phyloP scores from a whole-genome alignment of 2,888 invertebrate genomes.

The Thera britannica region DNA sequence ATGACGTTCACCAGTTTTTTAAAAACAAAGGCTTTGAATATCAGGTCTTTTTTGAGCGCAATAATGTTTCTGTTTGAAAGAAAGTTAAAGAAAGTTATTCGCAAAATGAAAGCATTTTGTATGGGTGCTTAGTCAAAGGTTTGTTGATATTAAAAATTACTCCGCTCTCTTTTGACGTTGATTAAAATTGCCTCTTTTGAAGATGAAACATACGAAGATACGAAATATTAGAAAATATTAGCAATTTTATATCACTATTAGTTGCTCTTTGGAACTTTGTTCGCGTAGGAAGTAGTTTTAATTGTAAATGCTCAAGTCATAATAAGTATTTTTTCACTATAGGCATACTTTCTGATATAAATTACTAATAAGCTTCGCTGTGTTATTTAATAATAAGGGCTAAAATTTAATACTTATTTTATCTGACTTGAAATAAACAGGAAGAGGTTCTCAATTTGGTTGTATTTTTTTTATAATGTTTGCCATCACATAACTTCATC shows the following conservation, averaged over 20 bases:
- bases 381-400: no score
- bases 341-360: no score
- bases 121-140: slow-evolving; percentile 47
- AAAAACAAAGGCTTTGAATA: slow-evolving; percentile 26
- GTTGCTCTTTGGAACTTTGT: no score
- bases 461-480: no score
- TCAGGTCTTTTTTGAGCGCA: slow-evolving; percentile 39
- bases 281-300: no score
- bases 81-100: slow-evolving; percentile 45
- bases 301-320: no score
- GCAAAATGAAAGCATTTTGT: slow-evolving; percentile 47
- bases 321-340: no score
- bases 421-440: no score
- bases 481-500: no score
- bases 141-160: slow-evolving; percentile 52
- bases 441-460: no score
- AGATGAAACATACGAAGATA: not conserved
- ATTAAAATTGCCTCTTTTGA: slow-evolving; percentile 24
- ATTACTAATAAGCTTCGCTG: no score
- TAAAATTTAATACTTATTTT: no score
- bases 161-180: slow-evolving; percentile 26
- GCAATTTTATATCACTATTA: not conserved
- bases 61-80: slow-evolving; percentile 54
- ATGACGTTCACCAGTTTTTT: not conserved
- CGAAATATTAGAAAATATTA: not conserved